These are phyloP conservation scores for Noctua pronuba DNA, from an alignment of 2,888 invertebrate species.

Conservation along the genomic window DNA sequence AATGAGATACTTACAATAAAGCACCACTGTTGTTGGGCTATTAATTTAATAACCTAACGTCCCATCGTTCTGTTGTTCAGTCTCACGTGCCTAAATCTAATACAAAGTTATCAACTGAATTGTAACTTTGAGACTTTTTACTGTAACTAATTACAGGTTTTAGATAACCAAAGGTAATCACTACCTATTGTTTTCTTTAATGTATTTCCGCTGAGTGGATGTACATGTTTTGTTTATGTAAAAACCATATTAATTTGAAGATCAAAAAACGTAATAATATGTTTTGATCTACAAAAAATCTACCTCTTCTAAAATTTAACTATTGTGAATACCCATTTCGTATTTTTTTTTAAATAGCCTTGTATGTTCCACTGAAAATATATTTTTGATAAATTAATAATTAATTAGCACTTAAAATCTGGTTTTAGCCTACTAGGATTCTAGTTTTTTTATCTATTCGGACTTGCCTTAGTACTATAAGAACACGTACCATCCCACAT, in stretches of 20 bases:
- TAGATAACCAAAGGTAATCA: not conserved
- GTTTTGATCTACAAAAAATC: not conserved
- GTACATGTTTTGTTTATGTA: not conserved
- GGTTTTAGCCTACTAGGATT: not conserved
- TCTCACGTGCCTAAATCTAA: not conserved
- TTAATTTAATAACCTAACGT: not conserved
- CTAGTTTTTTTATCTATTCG: not conserved
- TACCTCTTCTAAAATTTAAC: too few relatives aligned
- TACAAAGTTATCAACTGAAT: not conserved
- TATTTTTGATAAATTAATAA: constrained; percentile 4
- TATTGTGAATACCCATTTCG: too few relatives aligned
- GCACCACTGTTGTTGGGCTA: not conserved
- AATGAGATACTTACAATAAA: constrained; percentile 8
- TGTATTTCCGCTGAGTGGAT: not conserved
- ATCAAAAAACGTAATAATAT: not conserved
- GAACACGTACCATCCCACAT: not conserved
- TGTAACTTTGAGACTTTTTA: not conserved
- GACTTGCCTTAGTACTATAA: too few relatives aligned
- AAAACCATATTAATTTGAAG: not conserved
- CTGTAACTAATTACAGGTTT: not conserved
- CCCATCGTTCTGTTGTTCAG: not conserved
- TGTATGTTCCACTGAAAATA: too few relatives aligned
- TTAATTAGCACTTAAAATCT: not conserved
- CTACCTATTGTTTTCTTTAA: not conserved
- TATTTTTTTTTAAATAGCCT: not conserved